Base-by-base conservation (phyloP, 2,888 invertebrate species). In the Rhagonycha fulva region DNA sequence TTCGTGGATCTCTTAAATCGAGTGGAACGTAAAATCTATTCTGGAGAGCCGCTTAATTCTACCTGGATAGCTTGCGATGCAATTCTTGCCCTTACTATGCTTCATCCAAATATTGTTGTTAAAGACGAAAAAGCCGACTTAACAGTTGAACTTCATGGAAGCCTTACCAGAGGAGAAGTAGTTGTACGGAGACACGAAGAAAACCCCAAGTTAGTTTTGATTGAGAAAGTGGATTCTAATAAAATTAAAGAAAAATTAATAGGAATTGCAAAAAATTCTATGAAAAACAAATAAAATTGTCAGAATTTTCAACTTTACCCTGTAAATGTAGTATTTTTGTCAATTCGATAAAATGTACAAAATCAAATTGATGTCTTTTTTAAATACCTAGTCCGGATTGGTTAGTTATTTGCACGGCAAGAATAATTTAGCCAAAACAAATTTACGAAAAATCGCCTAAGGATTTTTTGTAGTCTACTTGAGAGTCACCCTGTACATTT, bases 81-180 rank as follows among this genome's bases (percentile, higher is more conserved):
- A 2, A 85, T 90, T 80, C 81, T 90, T 30, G 88, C 88, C 9
- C 90, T 88, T 14, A 86, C 86, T 7, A 87, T 89, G 79, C 82
- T 91, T 3, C 87, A 87, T 80, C 89, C 88, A 5, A 83, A 74
- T 47, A 28, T 81, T 14, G 81, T 84, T 14, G 67, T 70, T 9
- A 79, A 80, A 62, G 75, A 71, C 30, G 79, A 68, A 66, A 19
- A 70, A 12, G 80, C 85, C 76, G 88, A 91, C 83, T 89, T 89
- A 2, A 90, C 91, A 1, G 90, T 93, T 3, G 93, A 93, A 82
- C 85, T 93, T 14, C 86, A 85, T 74, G 92, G 92, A 2, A 83
- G 79, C 4, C 88, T 89, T 79, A 92, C 92, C 0, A 88, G 93
- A 71, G 93, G 93, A 0, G 92, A 92, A 87, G 90, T 92, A 85